Percentiles rank a stretch among this genome's conserved stretches.
Evolutionary conservation across 2,888 invertebrate species (phyloP).

Genomic region (Limenitis arthemis): DNA sequence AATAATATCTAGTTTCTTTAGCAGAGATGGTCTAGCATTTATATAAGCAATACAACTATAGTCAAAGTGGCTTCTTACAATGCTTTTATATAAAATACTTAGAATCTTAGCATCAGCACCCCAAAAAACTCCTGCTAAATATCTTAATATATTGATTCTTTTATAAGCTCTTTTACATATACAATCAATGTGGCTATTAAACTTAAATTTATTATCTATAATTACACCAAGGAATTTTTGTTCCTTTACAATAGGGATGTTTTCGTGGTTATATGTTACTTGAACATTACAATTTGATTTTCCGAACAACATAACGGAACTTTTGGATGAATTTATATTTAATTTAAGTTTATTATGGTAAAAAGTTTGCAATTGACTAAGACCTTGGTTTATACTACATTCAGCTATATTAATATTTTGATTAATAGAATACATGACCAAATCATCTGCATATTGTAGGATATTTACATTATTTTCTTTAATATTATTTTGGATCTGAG

Average conservation of each 20-base stretch:
- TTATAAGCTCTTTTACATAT: slow-evolving; percentile 4
- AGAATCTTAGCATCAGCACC: slow-evolving; percentile 16
- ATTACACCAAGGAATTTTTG: slow-evolving; percentile 1
- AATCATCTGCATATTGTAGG: too few species aligned
- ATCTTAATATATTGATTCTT: slow-evolving; percentile 9
- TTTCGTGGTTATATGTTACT: background rate
- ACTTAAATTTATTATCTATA: slow-evolving; percentile 6
- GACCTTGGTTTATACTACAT: too few species aligned
- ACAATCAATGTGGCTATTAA: slow-evolving; percentile 11
- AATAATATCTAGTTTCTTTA: slow-evolving; percentile 14
- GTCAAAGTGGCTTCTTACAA: slow-evolving; percentile 17
- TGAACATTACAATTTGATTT: background rate
- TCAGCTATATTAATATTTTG: too few species aligned
- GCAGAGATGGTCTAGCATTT: slow-evolving; percentile 8
- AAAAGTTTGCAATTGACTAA: too few species aligned
- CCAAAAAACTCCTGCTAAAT: slow-evolving; percentile 7
- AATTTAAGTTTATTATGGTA: too few species aligned
- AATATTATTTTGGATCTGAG: too few species aligned
- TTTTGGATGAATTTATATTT: slow-evolving; percentile 6
- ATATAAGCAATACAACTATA: slow-evolving; percentile 20
- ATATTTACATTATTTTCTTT: too few species aligned
- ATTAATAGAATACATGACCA: too few species aligned
- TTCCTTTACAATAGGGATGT: background rate
- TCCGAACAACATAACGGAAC: slow-evolving; percentile 1
- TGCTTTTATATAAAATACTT: slow-evolving; percentile 13